Evolutionary conservation across 2,888 invertebrate species (phyloP), one percentile per base, ranked within the genome.

Genomic region (Thereva nobilitata): DNA sequence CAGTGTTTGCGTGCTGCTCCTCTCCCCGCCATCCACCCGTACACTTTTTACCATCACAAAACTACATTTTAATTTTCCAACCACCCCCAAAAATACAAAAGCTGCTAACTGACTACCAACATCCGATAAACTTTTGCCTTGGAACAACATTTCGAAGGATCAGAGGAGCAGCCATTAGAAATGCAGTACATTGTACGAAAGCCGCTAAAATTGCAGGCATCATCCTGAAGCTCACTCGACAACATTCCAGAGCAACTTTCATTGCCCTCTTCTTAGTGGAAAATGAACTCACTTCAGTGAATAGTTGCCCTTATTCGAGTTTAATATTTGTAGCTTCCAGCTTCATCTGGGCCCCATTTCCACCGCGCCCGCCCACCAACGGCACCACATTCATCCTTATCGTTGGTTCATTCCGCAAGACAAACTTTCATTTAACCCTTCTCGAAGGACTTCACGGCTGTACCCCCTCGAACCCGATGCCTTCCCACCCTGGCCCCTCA

Each of bases 371-470:
- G 23, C 23, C 23, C 23, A 23, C 59, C 49, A 47, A 41, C 38
- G 8, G 41, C 38, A 23, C 23, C 49, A 49, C 7, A 49, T 8
- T 8, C 55, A 38, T 23, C 8, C 59, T 59, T 59, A 49, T 59
- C 59, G 45, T 59, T 59, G 47, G 47, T 59, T 59, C 47, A 45
- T 59, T 59, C 59, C 49, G 42, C 59, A 59, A 59, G 47, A 59
- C 59, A 59, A 59, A 59, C 59, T 59, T 59, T 59, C 59, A 59
- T 59, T 59, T 59, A 59, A 59, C 59, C 59, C 59, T 59, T 59
- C 59, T 59, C 49, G 37, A 23, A 5, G 42, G 12, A 56, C 42
- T 56, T 56, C 56, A 56, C 34, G 42, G 41, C 40, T 7, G 35
- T 45, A 59, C 34, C 23, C 38, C 49, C 12, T 38, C 40, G 47